Base-by-base conservation (phyloP, 2,888 invertebrate species). In the Chymomyza caudatula region DNA sequence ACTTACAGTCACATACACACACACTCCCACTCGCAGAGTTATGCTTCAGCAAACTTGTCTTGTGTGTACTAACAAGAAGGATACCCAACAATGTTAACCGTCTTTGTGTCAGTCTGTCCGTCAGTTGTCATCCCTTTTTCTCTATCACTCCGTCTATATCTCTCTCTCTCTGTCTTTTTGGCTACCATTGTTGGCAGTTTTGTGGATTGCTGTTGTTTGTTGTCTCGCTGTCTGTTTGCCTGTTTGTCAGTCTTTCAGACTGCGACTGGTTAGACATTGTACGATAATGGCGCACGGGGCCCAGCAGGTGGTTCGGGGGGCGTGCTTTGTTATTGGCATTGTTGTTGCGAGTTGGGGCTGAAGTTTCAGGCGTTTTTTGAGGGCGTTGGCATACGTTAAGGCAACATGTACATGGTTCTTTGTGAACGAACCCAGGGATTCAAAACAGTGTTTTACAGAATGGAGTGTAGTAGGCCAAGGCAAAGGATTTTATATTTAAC, bases 301-400 rank as follows among this genome's bases (percentile, higher is more conserved):
- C 69, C 84, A 85, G 86, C 86, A 80, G 80, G 80, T 81, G 80
- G 83, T 68, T 71, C 72, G 65, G 67, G 74, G 79, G 73, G 78
- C 67, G 74, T 69, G 67, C 78, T 79, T 74, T 74, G 52, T 52
- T 25, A 52, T 56, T 70, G 71, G 71, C 13, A 56, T 54, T 61
- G 60, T 54, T 74, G 20, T 44, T 25, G 5, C 43, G 25, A 22
- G n/a, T 25, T 15, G 25, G 8, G 17, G 29, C n/a, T 43, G 60
- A 62, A 54, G 49, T 63, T 11, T 53, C 51, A 54, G 42, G 37
- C 19, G 60, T 19, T 60, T 20, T 47, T 19, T 60, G 51, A 52
- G 29, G 23, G 53, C 42, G 60, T 60, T 53, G 42, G 53, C 53
- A 25, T 65, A 51, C 37, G 62, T 44, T 65, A 57, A n/a, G 37